Evolutionary conservation across 1,140 invertebrate genomes (phyloP).

Genomic region (Nautilus pompilius): DNA sequence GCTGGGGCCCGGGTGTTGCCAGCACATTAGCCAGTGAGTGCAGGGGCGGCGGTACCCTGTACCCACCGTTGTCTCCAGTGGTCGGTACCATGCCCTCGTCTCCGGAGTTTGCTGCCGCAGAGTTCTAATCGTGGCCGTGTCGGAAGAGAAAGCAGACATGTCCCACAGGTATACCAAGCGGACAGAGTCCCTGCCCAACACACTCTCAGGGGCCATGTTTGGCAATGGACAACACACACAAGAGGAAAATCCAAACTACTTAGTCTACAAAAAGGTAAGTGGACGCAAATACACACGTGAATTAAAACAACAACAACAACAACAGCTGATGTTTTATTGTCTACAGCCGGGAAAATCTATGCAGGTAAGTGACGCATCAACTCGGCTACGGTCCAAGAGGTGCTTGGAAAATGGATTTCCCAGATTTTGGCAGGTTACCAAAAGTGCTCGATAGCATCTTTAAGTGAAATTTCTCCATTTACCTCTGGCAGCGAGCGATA

Average conservation of each 20-base stretch:
- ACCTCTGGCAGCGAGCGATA: too few species aligned
- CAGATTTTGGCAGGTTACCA: too few species aligned
- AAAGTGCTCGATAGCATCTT: too few species aligned
- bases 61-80: background rate
- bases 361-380: too few species aligned
- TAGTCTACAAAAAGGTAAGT: slow-evolving; percentile 43
- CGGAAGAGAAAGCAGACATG: slow-evolving; percentile 4
- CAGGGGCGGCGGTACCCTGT: background rate
- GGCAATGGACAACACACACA: slow-evolving; percentile 39
- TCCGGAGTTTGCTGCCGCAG: background rate
- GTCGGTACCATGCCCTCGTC: slow-evolving; percentile 3
- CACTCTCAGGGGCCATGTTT: slow-evolving; percentile 27
- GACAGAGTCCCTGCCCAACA: slow-evolving; percentile 30
- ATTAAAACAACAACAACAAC: too few species aligned
- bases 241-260: slow-evolving; percentile 38
- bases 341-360: too few species aligned
- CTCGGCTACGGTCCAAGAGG: too few species aligned
- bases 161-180: slow-evolving; percentile 20
- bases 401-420: too few species aligned
- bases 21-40: background rate
- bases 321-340: too few species aligned
- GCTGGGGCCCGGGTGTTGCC: too few species aligned
- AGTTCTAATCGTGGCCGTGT: too few species aligned
- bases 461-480: too few species aligned
- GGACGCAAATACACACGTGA: background rate